Evolutionary conservation across 2,888 invertebrate species (phyloP), one percentile per base, ranked within the genome.

Genomic region (Aphodius granarius): DNA sequence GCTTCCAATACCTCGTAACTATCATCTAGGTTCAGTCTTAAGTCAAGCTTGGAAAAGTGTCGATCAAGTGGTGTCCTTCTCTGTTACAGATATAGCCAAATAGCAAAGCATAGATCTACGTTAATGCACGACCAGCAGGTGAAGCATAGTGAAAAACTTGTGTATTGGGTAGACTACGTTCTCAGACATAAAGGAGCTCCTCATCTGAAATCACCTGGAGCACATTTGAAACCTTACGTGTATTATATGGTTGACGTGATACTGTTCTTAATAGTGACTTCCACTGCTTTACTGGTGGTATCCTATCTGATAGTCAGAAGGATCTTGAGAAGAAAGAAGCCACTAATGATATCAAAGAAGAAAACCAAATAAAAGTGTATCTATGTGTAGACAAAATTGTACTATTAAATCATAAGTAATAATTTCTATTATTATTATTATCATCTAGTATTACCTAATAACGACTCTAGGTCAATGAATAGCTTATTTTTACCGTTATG

Each of bases 121-220:
- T 20, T 85, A 18, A 78, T 85, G 72, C 82, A 81, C 68, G 85
- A 85, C 65, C 78, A 82, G 72, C 82, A 82, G 9, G 75, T 82
- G 70, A 82, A 82, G 71, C 85, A 84, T 0, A 73, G 83, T 71
- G 82, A 84, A 22, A 78, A 77, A 5, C 83, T 83, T 16, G 78
- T 81, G 23, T 85, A 81, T 76, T 85, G 85, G 85, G 79, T 82
- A 0, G 83, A 85, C 74, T 84, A 84, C 75, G 83, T 84, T 6
- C 79, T 84, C n/a, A 78, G 82, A 18, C 80, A 83, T 76, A 81
- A 81, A 66, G 85, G 84, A 5, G 84, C 85, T 0, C 76, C 78
- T n/a, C 84, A 85, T 79, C 79, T 85, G 65, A 79, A 80, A 71
- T 80, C 82, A 4, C 81, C 81, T 5, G 83, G 80, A 1, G 64